Base-by-base conservation (phyloP, 2,113 vertebrate species). In the Zosterops borbonicus region DNA sequence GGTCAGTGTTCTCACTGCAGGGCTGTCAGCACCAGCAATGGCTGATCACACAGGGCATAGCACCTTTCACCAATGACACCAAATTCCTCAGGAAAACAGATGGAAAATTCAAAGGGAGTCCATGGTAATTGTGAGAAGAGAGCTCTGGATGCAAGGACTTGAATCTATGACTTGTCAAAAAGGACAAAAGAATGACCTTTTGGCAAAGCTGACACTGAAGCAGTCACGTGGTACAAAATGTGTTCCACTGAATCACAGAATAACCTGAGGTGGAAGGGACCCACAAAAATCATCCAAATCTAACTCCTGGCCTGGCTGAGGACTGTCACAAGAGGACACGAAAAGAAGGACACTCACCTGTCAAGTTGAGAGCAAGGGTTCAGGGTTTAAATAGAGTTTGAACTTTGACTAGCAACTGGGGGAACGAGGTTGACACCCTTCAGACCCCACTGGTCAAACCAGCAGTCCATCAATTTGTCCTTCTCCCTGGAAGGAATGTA, bases 61-160 rank as follows among this genome's bases (percentile, higher is more conserved):
- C 8, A 31, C 7, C 39, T 89, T 56, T 21, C 74, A 60, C 31
- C 42, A 77, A 15, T 3, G 12, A 71, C 5, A 52, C 3, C 33
- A 44, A 78, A 76, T 27, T 41, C 22, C 37, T n/a, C 4, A 6
- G 28, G 7, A 4, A 58, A 33, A 68, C 22, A 23, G 47, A 39
- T 5, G 31, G 11, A 12, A 49, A 78, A 50, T 31, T 33, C 62
- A 24, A 62, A 49, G 12, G 9, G 23, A 75, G 41, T 75, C 19
- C 19, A 25, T 21, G 19, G 15, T 16, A 28, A 28, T 5, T n/a
- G 4, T 19, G 52, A 53, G 16, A 69, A 11, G 0, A 50, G 5
- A 77, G 29, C 23, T 67, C 60, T 42, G 25, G 20, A 31, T 52
- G 46, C 55, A 46, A 83, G 46, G 14, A 9, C 15, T 8, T 44